Evolutionary conservation across 2,113 vertebrate species (phyloP).

Genomic region (Amblyopsis rosae): DNA sequence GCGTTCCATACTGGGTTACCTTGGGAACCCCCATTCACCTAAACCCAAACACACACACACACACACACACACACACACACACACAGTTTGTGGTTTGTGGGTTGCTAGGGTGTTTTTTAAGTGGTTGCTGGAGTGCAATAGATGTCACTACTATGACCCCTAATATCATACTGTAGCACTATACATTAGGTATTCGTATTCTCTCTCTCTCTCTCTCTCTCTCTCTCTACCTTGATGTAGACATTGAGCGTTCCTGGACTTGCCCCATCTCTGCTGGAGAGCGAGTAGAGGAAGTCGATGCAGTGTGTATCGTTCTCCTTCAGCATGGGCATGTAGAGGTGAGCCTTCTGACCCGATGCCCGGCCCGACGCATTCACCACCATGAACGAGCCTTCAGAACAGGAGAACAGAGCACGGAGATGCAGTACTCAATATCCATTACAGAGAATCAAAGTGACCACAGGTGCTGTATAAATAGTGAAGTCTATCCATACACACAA

Average conservation of each 20-base stretch:
- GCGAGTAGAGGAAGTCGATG: constrained; percentile 95
- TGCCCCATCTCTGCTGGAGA: constrained; percentile 87
- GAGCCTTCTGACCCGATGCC: constrained; percentile 93
- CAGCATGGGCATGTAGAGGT: constrained; percentile 89
- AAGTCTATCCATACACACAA: too few relatives aligned
- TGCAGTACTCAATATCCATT: too few relatives aligned
- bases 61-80: background rate
- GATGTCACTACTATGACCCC: too few relatives aligned
- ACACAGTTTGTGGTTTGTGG: background rate
- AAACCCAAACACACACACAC: constrained; percentile 5
- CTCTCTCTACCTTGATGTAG: constrained; percentile 83
- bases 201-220: too few relatives aligned
- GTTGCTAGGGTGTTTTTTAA: too few relatives aligned
- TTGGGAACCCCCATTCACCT: constrained; percentile 90
- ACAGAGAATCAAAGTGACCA: too few relatives aligned
- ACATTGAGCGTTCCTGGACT: constrained; percentile 92
- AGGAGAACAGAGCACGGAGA: background rate
- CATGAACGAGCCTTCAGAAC: constrained; percentile 90
- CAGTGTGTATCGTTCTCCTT: constrained; percentile 98
- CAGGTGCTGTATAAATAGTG: too few relatives aligned
- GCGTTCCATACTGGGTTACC: constrained; percentile 97
- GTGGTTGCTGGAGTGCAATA: too few relatives aligned
- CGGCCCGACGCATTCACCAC: constrained; percentile 94
- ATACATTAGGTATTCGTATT: too few relatives aligned
- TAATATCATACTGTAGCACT: too few relatives aligned